These are phyloP conservation scores for Homalodisca vitripennis DNA, from an alignment of 1,140 invertebrate species.

Conservation along the genomic window DNA sequence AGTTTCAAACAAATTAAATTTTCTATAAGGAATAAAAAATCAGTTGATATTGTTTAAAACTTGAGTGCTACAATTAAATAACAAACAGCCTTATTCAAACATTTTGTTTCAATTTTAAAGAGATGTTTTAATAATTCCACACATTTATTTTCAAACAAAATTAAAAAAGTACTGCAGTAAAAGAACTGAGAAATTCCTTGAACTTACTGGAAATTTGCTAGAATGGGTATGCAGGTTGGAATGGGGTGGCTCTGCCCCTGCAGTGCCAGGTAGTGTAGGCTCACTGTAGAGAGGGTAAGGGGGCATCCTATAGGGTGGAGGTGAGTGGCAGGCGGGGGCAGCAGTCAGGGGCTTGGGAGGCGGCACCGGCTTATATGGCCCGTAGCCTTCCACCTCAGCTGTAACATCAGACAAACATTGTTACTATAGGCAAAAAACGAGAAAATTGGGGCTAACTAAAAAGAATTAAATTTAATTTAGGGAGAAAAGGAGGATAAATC, in stretches of 20 bases:
- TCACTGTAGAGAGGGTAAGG: slow-evolving; percentile 51
- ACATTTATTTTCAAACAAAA: no score
- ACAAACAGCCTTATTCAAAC: no score
- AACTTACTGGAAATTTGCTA: slow-evolving; percentile 69
- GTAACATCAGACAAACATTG: neutral
- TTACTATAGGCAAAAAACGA: neutral
- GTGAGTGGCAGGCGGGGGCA: slow-evolving; percentile 41
- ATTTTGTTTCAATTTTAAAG: no score
- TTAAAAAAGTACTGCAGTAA: no score
- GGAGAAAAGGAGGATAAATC: neutral
- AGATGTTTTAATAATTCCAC: no score
- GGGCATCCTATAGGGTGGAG: slow-evolving; percentile 54
- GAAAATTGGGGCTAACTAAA: neutral
- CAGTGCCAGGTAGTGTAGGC: slow-evolving; percentile 45
- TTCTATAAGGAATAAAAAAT: no score
- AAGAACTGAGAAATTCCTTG: no score
- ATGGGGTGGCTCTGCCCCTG: slow-evolving; percentile 52
- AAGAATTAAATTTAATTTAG: no score
- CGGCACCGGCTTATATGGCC: slow-evolving; percentile 58
- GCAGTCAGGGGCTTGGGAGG: slow-evolving; percentile 57
- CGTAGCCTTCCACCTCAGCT: slow-evolving; percentile 44
- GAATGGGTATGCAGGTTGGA: slow-evolving; percentile 69
- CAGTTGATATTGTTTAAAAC: no score
- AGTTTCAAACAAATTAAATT: no score
- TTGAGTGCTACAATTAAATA: no score